Conservation (phyloP, 2,797 vertebrate genomes). For the Pogoniulus pusillus region DNA sequence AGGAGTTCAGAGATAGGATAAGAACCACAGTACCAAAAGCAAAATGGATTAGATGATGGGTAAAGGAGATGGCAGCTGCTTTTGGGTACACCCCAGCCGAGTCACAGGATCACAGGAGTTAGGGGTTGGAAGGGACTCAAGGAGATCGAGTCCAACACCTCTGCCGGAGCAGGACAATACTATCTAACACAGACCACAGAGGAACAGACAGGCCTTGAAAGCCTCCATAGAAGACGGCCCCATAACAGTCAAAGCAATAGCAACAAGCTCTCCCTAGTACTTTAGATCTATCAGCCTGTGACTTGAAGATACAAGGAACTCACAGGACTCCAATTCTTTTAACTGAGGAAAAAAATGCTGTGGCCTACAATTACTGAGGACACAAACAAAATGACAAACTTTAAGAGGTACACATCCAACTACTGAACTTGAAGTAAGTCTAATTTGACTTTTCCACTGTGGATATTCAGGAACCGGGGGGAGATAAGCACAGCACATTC, state of each 20-base stretch:
- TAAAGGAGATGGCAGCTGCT: background rate
- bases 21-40: background rate
- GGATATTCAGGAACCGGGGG: accelerated
- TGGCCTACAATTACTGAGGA: background rate
- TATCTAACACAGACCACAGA: no score
- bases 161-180: no score
- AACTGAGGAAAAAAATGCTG: background rate
- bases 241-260: background rate
- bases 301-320: background rate
- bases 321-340: no score
- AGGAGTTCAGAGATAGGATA: background rate
- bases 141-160: no score
- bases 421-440: background rate
- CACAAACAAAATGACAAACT: background rate
- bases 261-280: background rate
- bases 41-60: background rate
- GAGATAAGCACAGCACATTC: background rate
- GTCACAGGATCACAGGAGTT: no score
- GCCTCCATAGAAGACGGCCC: no score
- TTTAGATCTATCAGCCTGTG: accelerated
- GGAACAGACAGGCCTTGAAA: no score
- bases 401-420: background rate
- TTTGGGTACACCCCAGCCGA: background rate
- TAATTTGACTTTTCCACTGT: background rate
- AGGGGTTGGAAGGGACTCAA: no score